Conservation (phyloP, 2,113 vertebrate genomes). For the Dermatemys mawii region DNA sequence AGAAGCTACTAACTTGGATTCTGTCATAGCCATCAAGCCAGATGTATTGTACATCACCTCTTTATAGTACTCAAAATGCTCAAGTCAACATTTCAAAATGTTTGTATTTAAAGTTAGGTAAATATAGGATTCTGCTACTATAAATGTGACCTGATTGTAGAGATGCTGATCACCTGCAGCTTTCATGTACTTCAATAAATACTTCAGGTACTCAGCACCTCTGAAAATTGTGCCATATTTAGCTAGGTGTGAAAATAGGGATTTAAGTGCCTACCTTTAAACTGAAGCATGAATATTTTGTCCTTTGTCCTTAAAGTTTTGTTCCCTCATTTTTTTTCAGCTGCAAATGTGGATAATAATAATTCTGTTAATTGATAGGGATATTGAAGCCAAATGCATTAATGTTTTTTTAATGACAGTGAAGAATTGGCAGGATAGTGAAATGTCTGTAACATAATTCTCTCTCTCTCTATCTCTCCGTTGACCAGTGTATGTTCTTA, state of each 20-base stretch:
- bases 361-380: background rate
- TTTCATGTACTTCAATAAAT: background rate
- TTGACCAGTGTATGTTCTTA: background rate
- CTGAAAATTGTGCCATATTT: background rate
- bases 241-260: background rate
- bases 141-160: background rate
- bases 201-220: background rate
- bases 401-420: background rate
- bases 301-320: background rate
- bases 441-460: background rate
- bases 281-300: background rate
- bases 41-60: background rate
- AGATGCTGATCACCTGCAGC: background rate
- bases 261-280: background rate
- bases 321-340: background rate
- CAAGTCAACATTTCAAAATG: background rate
- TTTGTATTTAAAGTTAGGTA: background rate
- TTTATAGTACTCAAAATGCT: background rate
- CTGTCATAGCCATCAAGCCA: background rate
- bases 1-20: background rate
- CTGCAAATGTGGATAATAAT: background rate
- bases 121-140: background rate
- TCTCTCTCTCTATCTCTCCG: background rate
- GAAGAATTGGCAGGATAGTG: conserved; percentile 3
- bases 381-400: background rate